phyloP scores from a whole-genome alignment of 2,888 invertebrate species.

The Cylloceria caligata region DNA sequence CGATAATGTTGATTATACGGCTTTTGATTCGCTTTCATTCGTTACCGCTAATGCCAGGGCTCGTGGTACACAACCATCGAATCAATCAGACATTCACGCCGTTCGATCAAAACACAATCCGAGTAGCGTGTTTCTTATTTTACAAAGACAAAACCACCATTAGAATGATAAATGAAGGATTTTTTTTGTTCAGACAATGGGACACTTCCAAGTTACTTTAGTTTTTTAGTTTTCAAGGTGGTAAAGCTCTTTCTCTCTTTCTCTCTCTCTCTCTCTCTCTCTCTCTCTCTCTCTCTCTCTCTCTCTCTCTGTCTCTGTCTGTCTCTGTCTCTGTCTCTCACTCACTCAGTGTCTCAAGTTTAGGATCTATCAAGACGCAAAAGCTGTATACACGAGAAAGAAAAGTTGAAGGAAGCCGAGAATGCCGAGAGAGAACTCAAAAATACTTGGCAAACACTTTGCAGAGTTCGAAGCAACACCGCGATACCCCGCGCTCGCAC shows the following conservation, averaged over 20 bases:
- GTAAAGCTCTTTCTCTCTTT: background rate
- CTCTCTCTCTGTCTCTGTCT: too few species aligned
- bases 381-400: conserved; percentile 28
- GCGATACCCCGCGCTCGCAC: conserved; percentile 2
- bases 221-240: conserved; percentile 24
- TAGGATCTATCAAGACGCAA: background rate
- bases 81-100: conserved; percentile 75
- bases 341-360: conserved; percentile 9
- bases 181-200: conserved; percentile 1
- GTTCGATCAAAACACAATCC: conserved; percentile 50
- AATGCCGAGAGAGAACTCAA: conserved; percentile 51
- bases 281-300: background rate
- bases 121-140: conserved; percentile 27
- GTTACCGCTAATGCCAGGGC: conserved; percentile 55
- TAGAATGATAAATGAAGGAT: conserved; percentile 1
- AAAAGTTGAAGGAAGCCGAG: conserved; percentile 59
- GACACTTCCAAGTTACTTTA: conserved; percentile 21
- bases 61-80: conserved; percentile 76
- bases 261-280: background rate
- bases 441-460: conserved; percentile 18
- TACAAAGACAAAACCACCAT: conserved; percentile 19
- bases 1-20: background rate
- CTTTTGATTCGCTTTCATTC: conserved; percentile 62
- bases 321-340: background rate
- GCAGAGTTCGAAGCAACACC: conserved; percentile 41